A percentile compares a stretch with the other conserved stretches of the same genome.
Evolutionary conservation across 2,888 invertebrate species (phyloP).

Genomic region (Cryptocheilus praepositus): DNA sequence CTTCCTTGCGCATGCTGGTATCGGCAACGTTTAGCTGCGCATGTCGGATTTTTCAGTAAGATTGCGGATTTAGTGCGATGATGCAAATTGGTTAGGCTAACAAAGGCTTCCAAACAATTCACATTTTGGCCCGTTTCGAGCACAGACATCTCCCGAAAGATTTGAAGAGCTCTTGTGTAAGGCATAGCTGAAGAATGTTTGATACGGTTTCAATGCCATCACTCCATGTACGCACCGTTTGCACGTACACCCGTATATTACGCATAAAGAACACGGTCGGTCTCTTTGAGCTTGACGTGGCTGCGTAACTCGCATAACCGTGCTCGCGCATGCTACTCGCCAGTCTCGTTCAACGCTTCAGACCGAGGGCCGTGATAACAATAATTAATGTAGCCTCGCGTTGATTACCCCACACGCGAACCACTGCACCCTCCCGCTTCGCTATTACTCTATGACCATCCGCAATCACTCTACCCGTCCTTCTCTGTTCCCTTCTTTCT

Average conservation of each 20-base stretch:
- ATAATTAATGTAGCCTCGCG: slow-evolving; percentile 67
- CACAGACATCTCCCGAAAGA: no score
- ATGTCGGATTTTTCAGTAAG: no score
- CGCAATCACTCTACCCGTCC: slow-evolving; percentile 1
- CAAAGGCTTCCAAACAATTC: no score
- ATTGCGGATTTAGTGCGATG: no score
- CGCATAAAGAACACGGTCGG: slow-evolving; percentile 29
- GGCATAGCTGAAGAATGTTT: no score
- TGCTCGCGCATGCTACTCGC: slow-evolving; percentile 28
- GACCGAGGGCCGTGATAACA: slow-evolving; percentile 65
- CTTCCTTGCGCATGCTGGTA: no score
- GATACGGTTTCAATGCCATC: no score
- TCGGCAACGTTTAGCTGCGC: no score
- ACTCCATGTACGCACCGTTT: not conserved
- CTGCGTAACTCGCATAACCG: slow-evolving; percentile 47
- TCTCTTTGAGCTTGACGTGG: slow-evolving; percentile 44
- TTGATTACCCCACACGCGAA: slow-evolving; percentile 68
- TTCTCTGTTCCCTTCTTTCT: slow-evolving; percentile 3
- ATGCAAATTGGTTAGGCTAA: no score
- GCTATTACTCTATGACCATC: slow-evolving; percentile 6
- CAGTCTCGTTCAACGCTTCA: slow-evolving; percentile 58
- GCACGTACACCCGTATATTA: not conserved
- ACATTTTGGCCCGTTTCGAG: no score
- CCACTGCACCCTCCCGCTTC: slow-evolving; percentile 24
- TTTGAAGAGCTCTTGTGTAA: no score